Evolutionary conservation across 1,140 invertebrate species (phyloP).

Genomic region (Drosophila aff.): DNA sequence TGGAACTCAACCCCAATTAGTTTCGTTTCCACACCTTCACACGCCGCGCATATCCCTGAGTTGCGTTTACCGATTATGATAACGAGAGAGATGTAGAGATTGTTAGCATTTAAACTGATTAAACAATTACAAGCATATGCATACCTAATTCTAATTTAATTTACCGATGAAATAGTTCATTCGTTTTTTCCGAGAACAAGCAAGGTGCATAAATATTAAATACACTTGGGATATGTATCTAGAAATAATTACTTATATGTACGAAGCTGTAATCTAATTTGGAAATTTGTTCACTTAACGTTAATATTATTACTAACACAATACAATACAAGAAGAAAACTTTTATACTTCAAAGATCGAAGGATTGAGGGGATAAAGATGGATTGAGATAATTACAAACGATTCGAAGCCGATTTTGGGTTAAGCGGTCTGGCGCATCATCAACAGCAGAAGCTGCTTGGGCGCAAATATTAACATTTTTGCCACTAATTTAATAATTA

Average conservation of each 20-base stretch:
- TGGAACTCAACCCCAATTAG: not conserved
- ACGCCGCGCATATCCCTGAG: constrained; percentile 24
- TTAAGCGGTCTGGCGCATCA: constrained; percentile 19
- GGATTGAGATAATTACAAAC: constrained; percentile 26
- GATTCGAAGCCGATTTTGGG: constrained; percentile 26
- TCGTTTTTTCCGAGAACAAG: constrained; percentile 49
- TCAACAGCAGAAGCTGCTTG: constrained; percentile 25
- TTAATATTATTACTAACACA: constrained; percentile 53
- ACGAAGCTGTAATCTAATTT: constrained; percentile 62
- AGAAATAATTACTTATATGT: constrained; percentile 39
- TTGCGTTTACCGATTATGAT: constrained; percentile 41
- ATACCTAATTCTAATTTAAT: constrained; percentile 33
- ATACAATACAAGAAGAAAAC: constrained; percentile 29
- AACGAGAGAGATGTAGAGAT: constrained; percentile 83
- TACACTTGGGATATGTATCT: constrained; percentile 15
- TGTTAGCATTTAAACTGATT: constrained; percentile 77
- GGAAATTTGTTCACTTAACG: constrained; percentile 49
- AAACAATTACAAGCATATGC: constrained; percentile 43
- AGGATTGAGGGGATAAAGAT: constrained; percentile 44
- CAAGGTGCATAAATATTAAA: constrained; percentile 54
- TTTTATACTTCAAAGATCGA: constrained; percentile 64
- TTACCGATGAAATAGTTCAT: constrained; percentile 23
- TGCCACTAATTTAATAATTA: constrained; percentile 70
- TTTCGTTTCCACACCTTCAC: constrained; percentile 13
- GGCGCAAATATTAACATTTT: constrained; percentile 67